Conservation (phyloP, 2,888 invertebrate genomes). For the Euproctis similis region DNA sequence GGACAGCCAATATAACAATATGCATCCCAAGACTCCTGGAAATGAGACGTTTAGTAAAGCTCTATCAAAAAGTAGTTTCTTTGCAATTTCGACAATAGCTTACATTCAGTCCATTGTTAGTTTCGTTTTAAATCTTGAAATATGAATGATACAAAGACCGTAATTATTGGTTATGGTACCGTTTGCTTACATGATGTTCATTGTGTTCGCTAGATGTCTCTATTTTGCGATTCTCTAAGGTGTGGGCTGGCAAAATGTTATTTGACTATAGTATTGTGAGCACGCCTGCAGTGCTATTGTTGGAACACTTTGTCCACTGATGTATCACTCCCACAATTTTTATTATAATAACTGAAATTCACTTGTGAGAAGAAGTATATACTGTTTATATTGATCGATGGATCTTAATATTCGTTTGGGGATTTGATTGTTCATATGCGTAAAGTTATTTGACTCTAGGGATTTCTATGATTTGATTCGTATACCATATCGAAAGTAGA, state of each 20-base stretch:
- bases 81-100: conserved; percentile 39
- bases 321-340: conserved; percentile 71
- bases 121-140: conserved; percentile 48
- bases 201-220: conserved; percentile 63
- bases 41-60: conserved; percentile 16
- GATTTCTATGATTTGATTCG: conserved; percentile 21
- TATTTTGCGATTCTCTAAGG: conserved; percentile 73
- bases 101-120: conserved; percentile 38
- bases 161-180: conserved; percentile 70
- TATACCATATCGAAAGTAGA: too few relatives aligned
- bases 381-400: conserved; percentile 63
- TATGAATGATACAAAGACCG: conserved; percentile 58
- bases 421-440: conserved; percentile 40
- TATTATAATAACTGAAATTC: conserved; percentile 55
- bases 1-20: too few relatives aligned
- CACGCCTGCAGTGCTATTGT: conserved; percentile 67
- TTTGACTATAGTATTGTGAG: conserved; percentile 71
- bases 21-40: too few relatives aligned
- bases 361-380: conserved; percentile 49
- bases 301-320: conserved; percentile 38
- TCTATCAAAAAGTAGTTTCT: conserved; percentile 42
- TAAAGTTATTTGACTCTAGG: conserved; percentile 64
- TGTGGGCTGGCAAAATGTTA: conserved; percentile 74
- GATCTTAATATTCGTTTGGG: conserved; percentile 33
- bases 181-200: conserved; percentile 51